Base-by-base conservation (phyloP, 1,140 invertebrate genomes). In the Nasonia giraulti region DNA sequence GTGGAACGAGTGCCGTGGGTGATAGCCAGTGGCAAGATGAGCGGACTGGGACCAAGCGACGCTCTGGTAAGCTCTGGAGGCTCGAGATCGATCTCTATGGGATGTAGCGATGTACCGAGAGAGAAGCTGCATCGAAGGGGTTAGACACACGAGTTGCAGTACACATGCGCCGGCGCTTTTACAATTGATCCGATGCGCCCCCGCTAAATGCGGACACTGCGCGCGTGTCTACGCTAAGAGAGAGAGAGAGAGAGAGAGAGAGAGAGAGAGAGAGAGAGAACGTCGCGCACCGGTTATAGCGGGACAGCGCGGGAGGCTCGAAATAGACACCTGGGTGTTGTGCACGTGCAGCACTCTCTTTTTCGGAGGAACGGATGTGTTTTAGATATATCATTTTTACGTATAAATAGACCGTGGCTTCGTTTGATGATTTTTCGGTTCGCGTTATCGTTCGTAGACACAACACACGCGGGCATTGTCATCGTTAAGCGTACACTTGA, bases 41-140 rank as follows among this genome's bases (percentile, higher is more conserved):
- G 73, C 74, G 71, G 44, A 14, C 40, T 62, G 2, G 68, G 50
- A 10, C 62, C 75, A 27, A 20, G 17, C 31, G 77, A 73, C 33
- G 77, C 74, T n/a, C 55, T 75, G 83, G 83, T 80, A 73, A 76
- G 81, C 40, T 68, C n/a, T 20, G 66, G n/a, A 20, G 27, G 27
- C 27, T 27, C 27, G 27, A 27, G 55, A 14, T 6, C 74, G 55
- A 71, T 71, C 31, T 71, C 27, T 69, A 37, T 37, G 5, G 3
- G 33, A 37, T 23, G 2, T 3, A 20, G 62, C 1, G 23, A 71
- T 27, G 27, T 8, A 27, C 27, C 27, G 69, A 71, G 69, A 74
- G 12, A 37, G 11, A 33, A 74, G 71, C 0, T 33, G 71, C 27
- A 37, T 44, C 2, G 5, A 37, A 37, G 20, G 37, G 31, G 33